Evolutionary conservation across 2,797 vertebrate species (phyloP).

Genomic region (Hafferia zeledoni): DNA sequence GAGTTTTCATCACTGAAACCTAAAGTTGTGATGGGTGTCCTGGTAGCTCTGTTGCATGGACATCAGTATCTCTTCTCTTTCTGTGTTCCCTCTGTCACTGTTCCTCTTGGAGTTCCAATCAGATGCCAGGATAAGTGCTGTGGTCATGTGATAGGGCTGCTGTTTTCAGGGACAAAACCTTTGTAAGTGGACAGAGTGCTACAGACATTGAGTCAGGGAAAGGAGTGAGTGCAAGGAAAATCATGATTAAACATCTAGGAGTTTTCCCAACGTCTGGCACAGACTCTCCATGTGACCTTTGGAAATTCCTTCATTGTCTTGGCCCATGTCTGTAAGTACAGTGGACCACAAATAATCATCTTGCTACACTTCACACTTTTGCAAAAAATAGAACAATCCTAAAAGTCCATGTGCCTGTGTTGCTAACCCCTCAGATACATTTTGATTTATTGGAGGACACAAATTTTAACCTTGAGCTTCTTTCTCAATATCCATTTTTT

Average conservation of each 20-base stretch:
- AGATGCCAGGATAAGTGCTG: not conserved
- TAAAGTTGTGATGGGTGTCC: not conserved
- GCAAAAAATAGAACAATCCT: not conserved
- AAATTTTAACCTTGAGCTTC: slow-evolving; percentile 41
- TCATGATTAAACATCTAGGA: not conserved
- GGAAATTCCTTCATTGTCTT: not conserved
- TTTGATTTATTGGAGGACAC: slow-evolving; percentile 15
- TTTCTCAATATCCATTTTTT: slow-evolving; percentile 40
- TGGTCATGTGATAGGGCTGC: rapidly evolving
- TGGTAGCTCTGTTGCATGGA: not conserved
- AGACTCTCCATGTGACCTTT: not conserved
- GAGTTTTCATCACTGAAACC: not conserved
- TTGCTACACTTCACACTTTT: not conserved
- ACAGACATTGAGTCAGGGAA: not conserved
- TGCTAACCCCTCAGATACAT: not conserved
- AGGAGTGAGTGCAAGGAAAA: not conserved
- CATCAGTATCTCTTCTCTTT: not conserved
- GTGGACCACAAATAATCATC: not conserved
- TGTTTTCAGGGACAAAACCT: not conserved
- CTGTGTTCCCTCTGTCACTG: not conserved
- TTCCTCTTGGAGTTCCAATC: not conserved
- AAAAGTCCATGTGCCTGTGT: not conserved
- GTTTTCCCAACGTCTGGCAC: not conserved
- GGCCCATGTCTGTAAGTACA: not conserved
- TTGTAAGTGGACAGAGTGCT: not conserved